Percentiles rank a stretch among this genome's conserved stretches.
phyloP scores from a whole-genome alignment of 2,113 vertebrate genomes.

The Sinosuthora webbiana region DNA sequence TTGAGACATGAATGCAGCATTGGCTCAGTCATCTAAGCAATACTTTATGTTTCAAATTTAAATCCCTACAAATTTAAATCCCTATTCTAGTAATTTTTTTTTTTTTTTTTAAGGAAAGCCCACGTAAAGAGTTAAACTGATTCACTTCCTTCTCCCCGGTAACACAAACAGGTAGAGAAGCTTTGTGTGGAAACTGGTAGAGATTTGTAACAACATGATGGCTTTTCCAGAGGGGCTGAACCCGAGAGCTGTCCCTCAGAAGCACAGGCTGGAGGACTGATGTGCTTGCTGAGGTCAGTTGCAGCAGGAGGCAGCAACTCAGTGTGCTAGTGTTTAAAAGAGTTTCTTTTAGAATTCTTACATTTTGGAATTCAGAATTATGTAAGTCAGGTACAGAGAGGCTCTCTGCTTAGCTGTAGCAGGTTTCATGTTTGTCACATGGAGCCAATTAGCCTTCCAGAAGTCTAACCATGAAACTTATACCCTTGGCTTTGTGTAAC shows the following conservation, averaged over 20 bases:
- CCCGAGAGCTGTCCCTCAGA: not conserved
- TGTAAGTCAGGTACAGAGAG: not conserved
- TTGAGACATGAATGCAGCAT: not conserved
- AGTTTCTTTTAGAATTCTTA: not conserved
- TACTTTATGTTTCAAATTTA: not conserved
- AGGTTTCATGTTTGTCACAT: not conserved
- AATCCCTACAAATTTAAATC: not conserved
- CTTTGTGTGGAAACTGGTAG: not conserved
- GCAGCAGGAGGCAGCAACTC: not conserved
- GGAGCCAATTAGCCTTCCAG: slow-evolving; percentile 23
- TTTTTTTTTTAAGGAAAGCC: not conserved
- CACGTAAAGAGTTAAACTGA: not conserved
- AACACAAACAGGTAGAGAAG: not conserved
- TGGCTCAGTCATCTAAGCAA: not conserved
- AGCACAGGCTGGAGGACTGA: not conserved
- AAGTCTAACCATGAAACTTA: not conserved
- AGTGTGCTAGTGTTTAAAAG: not conserved
- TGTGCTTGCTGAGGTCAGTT: accelerated
- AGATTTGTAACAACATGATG: not conserved
- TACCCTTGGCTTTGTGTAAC: not conserved
- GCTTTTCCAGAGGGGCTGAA: not conserved
- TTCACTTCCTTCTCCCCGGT: not conserved
- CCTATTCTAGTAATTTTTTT: not conserved
- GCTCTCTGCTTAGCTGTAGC: not conserved
- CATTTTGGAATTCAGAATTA: not conserved